phyloP scores from a whole-genome alignment of 2,113 vertebrate genomes.

The Alces alces region DNA sequence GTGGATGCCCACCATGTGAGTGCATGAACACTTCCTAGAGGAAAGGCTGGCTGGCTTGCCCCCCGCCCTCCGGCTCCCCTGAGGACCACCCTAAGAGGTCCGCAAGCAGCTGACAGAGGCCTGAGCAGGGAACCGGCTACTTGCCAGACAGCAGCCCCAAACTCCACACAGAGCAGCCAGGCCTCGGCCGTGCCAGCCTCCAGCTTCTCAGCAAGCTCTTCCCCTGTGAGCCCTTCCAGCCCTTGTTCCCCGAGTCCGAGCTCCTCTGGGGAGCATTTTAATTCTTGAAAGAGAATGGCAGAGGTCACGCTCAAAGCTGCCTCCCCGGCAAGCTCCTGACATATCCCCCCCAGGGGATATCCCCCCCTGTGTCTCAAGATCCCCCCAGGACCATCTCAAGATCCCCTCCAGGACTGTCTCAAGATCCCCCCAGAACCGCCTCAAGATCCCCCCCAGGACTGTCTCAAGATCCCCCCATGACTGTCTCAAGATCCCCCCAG shows the following conservation, averaged over 20 bases:
- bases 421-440: too few species aligned
- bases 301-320: neutral
- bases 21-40: neutral
- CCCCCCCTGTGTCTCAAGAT: neutral
- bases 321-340: neutral
- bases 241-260: neutral
- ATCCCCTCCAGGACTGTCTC: too few species aligned
- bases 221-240: neutral
- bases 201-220: neutral
- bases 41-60: neutral
- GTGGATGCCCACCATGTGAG: neutral
- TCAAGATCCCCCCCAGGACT: too few species aligned
- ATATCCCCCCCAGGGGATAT: too few species aligned
- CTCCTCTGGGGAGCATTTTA: neutral
- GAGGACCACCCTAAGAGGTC: neutral
- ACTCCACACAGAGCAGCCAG: neutral
- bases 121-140: rapidly evolving
- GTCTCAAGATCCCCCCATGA: neutral
- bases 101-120: neutral
- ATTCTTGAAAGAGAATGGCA: neutral
- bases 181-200: neutral
- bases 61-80: neutral
- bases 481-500: neutral
- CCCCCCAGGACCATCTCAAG: too few species aligned
- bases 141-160: neutral